Evolutionary conservation across 2,113 vertebrate genomes (phyloP).

Genomic region (Maccullochella peelii): DNA sequence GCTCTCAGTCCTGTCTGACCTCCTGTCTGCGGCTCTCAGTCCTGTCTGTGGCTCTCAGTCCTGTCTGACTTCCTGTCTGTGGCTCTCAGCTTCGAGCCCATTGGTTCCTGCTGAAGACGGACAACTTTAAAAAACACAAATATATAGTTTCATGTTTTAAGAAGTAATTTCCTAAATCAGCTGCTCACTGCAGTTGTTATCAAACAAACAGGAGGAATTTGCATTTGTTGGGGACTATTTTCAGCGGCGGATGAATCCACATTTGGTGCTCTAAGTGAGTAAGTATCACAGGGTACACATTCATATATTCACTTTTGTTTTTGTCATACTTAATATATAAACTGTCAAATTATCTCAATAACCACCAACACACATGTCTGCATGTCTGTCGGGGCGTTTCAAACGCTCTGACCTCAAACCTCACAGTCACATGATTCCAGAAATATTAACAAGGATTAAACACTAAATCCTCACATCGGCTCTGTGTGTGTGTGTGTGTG

Average conservation of each 20-base stretch:
- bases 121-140: not conserved
- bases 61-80: too few species aligned
- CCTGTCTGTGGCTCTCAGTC: too few species aligned
- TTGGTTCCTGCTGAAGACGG: too few species aligned
- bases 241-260: not conserved
- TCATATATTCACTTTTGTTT: too few species aligned
- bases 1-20: too few species aligned
- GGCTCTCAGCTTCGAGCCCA: too few species aligned
- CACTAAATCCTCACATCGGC: slow-evolving; percentile 10
- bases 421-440: not conserved
- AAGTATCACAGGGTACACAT: too few species aligned
- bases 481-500: slow-evolving; percentile 26
- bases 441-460: slow-evolving; percentile 9
- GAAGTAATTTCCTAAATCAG: too few species aligned
- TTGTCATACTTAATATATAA: not conserved
- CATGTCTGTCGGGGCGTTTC: not conserved
- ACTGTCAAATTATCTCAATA: not conserved
- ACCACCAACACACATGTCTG: not conserved
- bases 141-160: not conserved
- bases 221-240: not conserved
- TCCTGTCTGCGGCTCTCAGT: too few species aligned
- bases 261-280: too few species aligned
- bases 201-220: too few species aligned
- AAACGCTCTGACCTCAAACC: slow-evolving; percentile 5
- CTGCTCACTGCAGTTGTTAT: too few species aligned